phyloP scores from a whole-genome alignment of 2,797 vertebrate species.

The Acanthurus lineatus region DNA sequence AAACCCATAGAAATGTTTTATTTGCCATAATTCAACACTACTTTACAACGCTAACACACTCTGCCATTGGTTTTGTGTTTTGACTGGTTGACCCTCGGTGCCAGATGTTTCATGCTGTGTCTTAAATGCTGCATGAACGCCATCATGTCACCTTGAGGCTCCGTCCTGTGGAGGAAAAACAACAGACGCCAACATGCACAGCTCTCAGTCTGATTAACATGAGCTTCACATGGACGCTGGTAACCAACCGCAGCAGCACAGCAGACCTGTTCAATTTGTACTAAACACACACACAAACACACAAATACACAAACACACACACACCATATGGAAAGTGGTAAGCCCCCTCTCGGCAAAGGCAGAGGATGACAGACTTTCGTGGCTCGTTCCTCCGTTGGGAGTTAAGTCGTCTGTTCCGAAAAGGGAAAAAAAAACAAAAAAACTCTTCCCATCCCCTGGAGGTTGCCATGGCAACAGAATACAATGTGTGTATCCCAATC shows the following conservation, averaged over 20 bases:
- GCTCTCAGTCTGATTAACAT: constrained; percentile 15
- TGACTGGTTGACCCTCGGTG: no score
- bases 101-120: no score
- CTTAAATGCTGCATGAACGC: constrained; percentile 1
- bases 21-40: no score
- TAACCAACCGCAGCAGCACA: constrained; percentile 1
- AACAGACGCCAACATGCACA: neutral
- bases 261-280: constrained; percentile 26
- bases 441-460: constrained; percentile 8
- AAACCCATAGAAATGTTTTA: no score
- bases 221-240: neutral
- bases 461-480: constrained; percentile 65
- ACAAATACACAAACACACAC: constrained; percentile 26
- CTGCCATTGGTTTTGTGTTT: no score
- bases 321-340: neutral
- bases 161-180: constrained; percentile 3
- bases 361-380: constrained; percentile 52
- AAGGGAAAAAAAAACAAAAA: neutral
- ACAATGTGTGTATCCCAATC: constrained; percentile 56
- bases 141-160: constrained; percentile 10
- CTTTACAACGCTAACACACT: no score
- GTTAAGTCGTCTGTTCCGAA: constrained; percentile 64
- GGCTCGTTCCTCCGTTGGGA: constrained; percentile 57
- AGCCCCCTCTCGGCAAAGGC: constrained; percentile 2
- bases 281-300: constrained; percentile 6